A percentile compares a stretch with the other conserved stretches of the same genome.
Conservation (phyloP, 2,888 invertebrate species). For the Drepana falcataria region DNA sequence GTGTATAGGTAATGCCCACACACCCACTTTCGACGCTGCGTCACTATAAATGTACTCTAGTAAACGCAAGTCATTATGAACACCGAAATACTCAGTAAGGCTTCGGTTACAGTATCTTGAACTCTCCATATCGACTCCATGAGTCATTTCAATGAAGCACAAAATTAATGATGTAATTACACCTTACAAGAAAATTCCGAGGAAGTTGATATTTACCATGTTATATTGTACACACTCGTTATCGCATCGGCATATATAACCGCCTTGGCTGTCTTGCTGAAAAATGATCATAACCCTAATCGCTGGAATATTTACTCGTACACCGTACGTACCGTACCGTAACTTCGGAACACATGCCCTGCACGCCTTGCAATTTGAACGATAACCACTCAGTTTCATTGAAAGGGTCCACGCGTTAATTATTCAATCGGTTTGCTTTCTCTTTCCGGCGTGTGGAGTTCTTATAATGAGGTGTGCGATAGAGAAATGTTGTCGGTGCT, state of each 20-base stretch:
- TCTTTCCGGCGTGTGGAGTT: constrained; percentile 19
- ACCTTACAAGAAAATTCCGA: constrained; percentile 16
- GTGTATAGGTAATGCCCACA: too few relatives aligned
- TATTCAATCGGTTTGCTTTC: constrained; percentile 55
- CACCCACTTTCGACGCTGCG: neutral
- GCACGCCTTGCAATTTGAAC: constrained; percentile 56
- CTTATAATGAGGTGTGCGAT: constrained; percentile 27
- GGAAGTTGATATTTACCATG: constrained; percentile 23
- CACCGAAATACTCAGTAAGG: neutral
- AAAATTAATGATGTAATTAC: constrained; percentile 27
- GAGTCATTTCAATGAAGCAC: constrained; percentile 25
- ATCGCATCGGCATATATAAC: constrained; percentile 5
- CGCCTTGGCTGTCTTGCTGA: constrained; percentile 32
- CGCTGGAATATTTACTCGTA: constrained; percentile 23
- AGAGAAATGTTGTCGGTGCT: constrained; percentile 4
- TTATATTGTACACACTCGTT: constrained; percentile 1
- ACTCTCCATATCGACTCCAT: constrained; percentile 6
- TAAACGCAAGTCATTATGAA: neutral
- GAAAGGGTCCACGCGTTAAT: constrained; percentile 54
- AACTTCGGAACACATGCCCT: constrained; percentile 20
- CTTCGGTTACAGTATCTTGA: constrained; percentile 1
- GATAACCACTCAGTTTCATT: constrained; percentile 54
- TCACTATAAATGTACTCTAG: neutral
- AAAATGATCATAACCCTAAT: constrained; percentile 60
- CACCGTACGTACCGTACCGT: too few relatives aligned